Evolutionary conservation across 2,888 invertebrate genomes (phyloP).

Genomic region (Lottia scabra): DNA sequence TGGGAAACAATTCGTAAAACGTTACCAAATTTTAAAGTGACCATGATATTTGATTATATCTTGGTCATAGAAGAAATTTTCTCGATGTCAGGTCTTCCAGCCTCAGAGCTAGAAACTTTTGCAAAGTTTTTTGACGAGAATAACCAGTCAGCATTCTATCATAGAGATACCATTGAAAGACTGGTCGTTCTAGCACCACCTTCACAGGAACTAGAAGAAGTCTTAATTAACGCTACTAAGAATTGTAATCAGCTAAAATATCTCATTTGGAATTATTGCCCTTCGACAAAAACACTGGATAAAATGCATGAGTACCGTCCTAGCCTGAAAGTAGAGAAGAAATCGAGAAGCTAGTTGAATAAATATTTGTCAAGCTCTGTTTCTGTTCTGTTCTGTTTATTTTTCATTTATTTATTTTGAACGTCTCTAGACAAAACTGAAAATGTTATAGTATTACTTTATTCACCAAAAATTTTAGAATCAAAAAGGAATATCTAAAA

Average conservation of each 20-base stretch:
- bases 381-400: too few relatives aligned
- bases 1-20: constrained; percentile 49
- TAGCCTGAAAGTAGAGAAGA: constrained; percentile 44
- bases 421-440: too few relatives aligned
- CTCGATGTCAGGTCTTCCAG: constrained; percentile 62
- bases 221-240: constrained; percentile 49
- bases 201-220: constrained; percentile 50
- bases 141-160: constrained; percentile 49
- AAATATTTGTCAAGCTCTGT: too few relatives aligned
- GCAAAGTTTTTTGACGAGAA: constrained; percentile 60
- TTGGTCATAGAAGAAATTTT: constrained; percentile 56
- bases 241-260: constrained; percentile 46
- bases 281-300: constrained; percentile 52
- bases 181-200: constrained; percentile 60
- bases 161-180: constrained; percentile 53
- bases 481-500: too few relatives aligned
- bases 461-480: too few relatives aligned
- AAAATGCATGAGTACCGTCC: constrained; percentile 56
- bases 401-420: too few relatives aligned
- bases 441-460: too few relatives aligned
- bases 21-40: constrained; percentile 56
- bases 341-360: too few relatives aligned
- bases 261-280: constrained; percentile 62
- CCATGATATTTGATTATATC: constrained; percentile 65
- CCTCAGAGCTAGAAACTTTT: constrained; percentile 62